These are phyloP conservation scores for Galbula dea DNA, from an alignment of 2,113 vertebrate genomes.

Conservation along the genomic window DNA sequence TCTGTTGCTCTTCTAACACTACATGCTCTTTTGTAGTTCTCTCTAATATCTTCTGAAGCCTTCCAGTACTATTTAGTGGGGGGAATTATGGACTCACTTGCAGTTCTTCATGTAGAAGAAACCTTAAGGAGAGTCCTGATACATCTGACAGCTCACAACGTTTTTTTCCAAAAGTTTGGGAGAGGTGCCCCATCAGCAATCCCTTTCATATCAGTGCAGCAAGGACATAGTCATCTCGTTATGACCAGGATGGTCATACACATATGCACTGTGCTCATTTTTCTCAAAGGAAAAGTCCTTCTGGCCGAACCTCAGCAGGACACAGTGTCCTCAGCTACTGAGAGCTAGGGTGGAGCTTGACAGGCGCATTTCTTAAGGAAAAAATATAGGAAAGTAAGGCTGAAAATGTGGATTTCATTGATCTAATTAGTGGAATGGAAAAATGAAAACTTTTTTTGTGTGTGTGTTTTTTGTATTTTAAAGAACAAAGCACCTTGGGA, in stretches of 20 bases:
- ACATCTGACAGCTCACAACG: neutral
- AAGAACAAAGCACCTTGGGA: neutral
- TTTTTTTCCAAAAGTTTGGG: neutral
- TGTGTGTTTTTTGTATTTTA: neutral
- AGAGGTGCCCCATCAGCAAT: neutral
- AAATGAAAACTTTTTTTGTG: neutral
- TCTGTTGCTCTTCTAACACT: neutral
- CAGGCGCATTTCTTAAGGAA: neutral
- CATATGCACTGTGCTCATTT: neutral
- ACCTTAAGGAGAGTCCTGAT: neutral
- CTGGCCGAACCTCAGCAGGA: neutral
- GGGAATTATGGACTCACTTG: neutral
- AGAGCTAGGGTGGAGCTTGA: neutral
- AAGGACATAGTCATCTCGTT: neutral
- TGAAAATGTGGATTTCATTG: neutral
- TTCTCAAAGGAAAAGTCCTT: neutral
- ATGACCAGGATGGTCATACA: neutral
- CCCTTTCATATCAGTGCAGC: neutral
- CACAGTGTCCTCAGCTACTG: neutral
- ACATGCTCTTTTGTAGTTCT: neutral
- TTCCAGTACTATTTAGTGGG: neutral
- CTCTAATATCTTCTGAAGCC: neutral
- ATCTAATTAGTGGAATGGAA: neutral
- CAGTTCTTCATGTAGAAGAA: neutral
- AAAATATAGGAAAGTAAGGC: neutral